These are phyloP conservation scores for Odontomachus brunneus DNA, from an alignment of 1,140 invertebrate genomes.

Conservation along the genomic window DNA sequence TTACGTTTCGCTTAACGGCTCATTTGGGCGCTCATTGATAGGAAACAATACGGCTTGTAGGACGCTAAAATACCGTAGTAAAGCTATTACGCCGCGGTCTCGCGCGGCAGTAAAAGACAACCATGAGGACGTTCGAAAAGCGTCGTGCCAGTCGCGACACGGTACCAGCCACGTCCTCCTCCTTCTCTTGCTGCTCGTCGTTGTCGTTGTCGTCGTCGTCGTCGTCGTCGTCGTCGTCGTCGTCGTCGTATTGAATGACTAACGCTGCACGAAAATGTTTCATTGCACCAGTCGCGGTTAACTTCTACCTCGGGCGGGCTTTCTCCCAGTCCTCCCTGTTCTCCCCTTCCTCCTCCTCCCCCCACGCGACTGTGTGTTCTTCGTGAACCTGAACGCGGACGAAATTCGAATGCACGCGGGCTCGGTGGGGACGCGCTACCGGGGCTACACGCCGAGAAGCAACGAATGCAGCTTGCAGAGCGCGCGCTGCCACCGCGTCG, in stretches of 20 bases:
- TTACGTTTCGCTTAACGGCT: neutral
- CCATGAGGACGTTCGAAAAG: slow-evolving; percentile 28
- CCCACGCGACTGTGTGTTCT: neutral
- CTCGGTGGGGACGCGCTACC: neutral
- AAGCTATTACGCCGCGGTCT: slow-evolving; percentile 52
- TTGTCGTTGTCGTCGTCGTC: too few relatives aligned
- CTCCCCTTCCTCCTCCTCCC: slow-evolving; percentile 9
- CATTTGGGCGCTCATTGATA: slow-evolving; percentile 16
- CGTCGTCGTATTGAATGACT: slow-evolving; percentile 34
- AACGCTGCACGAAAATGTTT: slow-evolving; percentile 66
- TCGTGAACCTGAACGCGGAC: neutral
- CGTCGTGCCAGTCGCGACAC: slow-evolving; percentile 66
- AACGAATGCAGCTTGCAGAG: slow-evolving; percentile 37
- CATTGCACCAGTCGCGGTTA: slow-evolving; percentile 33
- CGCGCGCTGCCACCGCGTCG: slow-evolving; percentile 8
- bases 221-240: too few relatives aligned
- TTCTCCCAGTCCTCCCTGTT: too few relatives aligned
- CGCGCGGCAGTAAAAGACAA: slow-evolving; percentile 54
- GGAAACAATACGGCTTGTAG: neutral
- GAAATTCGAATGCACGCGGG: slow-evolving; percentile 62
- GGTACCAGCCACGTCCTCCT: slow-evolving; percentile 57
- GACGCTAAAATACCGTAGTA: neutral
- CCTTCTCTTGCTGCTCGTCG: too few relatives aligned
- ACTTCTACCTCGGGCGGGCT: slow-evolving; percentile 8
- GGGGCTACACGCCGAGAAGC: neutral